These are phyloP conservation scores for Ichneumoninae sp. DNA, from an alignment of 2,888 invertebrate species.

Conservation along the genomic window DNA sequence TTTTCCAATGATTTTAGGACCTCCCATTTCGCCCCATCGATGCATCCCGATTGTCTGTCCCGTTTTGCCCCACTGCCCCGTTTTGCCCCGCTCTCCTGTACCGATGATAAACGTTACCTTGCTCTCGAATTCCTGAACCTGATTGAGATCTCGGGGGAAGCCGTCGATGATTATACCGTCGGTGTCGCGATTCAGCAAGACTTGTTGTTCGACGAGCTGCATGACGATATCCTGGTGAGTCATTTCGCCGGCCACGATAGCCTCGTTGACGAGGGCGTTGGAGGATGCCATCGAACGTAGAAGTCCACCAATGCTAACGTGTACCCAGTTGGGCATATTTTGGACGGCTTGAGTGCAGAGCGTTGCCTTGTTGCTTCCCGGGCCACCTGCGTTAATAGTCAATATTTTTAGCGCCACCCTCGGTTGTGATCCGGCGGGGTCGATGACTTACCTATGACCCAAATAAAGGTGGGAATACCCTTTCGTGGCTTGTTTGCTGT, in stretches of 20 bases:
- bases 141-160: conserved; percentile 95
- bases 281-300: conserved; percentile 90
- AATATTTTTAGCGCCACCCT: not conserved
- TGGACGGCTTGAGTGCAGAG: conserved; percentile 91
- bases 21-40: too few species aligned
- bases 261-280: conserved; percentile 88
- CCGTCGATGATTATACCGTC: conserved; percentile 96
- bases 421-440: not conserved
- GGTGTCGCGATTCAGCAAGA: conserved; percentile 83
- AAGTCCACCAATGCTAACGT: conserved; percentile 92
- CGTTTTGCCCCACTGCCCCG: too few species aligned
- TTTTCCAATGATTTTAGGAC: too few species aligned
- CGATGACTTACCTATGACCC: conserved; percentile 84
- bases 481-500: conserved; percentile 79
- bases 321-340: conserved; percentile 90
- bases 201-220: conserved; percentile 90
- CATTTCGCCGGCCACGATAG: conserved; percentile 92
- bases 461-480: conserved; percentile 84
- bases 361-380: conserved; percentile 95
- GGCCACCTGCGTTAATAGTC: conserved; percentile 88
- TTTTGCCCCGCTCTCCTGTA: too few species aligned
- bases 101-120: conserved; percentile 87
- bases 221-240: conserved; percentile 92
- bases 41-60: too few species aligned
- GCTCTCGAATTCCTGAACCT: conserved; percentile 94